Base-by-base conservation (phyloP, 2,888 invertebrate genomes). In the Apamea anceps region DNA sequence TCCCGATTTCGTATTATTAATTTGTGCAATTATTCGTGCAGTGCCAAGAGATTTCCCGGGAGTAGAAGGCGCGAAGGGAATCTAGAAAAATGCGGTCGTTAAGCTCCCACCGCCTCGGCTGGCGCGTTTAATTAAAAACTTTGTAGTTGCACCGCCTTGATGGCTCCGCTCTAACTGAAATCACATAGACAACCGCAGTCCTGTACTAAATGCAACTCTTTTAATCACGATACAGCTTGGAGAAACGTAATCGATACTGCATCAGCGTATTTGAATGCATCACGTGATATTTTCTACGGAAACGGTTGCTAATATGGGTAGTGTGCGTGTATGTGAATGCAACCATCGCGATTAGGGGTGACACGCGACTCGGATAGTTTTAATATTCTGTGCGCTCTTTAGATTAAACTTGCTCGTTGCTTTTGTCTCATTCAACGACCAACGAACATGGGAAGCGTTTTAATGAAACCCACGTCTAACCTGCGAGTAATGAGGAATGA, bases 71-170 rank as follows among this genome's bases (percentile, higher is more conserved):
- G 91, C 91, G 88, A 92, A 93, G 94, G 94, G 95, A 94, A 93
- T 93, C 93, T 94, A 94, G 95, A 96, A 96, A 96, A 96, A 96
- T 95, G 95, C 91, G 94, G 92, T 95, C 95, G 95, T 96, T 96
- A 95, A 95, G 93, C 92, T 90, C 89, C 92, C 86, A 87, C 89
- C 89, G 92, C 93, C 78, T 92, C 91, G 90, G 91, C 92, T 90
- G 89, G 90, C 92, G 90, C 89, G 91, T 94, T 96, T 96, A 96
- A 96, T 96, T 96, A 96, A 96, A 96, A 96, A 95, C 93, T 96
- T 95, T 93, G 94, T 93, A 94, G 94, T 93, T 93, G 93, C 92
- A 92, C 86, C 91, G 92, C 92, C 92, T 93, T 92, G 91, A 91
- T 92, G 89, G 90, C 88, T 87, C 83, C 84, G 86, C 80, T 85